Conservation (phyloP, 2,888 invertebrate species). For the Uloborus plumipes region DNA sequence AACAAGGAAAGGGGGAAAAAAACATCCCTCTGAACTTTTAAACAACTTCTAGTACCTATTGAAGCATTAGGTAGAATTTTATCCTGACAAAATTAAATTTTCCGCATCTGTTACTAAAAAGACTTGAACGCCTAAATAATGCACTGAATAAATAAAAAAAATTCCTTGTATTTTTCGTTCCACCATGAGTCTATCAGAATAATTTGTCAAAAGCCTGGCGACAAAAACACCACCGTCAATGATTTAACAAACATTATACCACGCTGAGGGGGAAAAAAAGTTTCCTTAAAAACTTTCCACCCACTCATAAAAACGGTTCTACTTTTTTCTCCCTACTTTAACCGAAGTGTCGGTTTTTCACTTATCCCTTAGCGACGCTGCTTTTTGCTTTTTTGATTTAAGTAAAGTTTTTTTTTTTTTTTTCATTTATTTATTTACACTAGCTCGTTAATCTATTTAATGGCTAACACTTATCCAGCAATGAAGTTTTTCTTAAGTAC, state of each 20-base stretch:
- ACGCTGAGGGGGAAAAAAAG: slow-evolving; percentile 17
- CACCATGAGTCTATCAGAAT: slow-evolving; percentile 40
- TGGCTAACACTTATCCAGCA: slow-evolving; percentile 61
- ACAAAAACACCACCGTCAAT: slow-evolving; percentile 58
- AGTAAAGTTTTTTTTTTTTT: slow-evolving; percentile 44
- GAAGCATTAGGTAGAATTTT: too few species aligned
- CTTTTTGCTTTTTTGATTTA: slow-evolving; percentile 55
- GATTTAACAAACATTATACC: slow-evolving; percentile 59
- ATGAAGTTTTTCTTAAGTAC: slow-evolving; percentile 61
- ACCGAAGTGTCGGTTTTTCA: slow-evolving; percentile 61
- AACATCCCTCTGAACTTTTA: too few species aligned
- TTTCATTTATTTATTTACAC: slow-evolving; percentile 51
- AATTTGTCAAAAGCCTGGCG: slow-evolving; percentile 46
- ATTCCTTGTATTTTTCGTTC: slow-evolving; percentile 9
- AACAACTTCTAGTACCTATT: too few species aligned
- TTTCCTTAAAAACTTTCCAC: slow-evolving; percentile 37
- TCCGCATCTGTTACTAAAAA: too few species aligned
- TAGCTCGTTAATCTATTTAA: slow-evolving; percentile 63
- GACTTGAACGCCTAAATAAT: background rate
- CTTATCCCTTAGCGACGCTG: slow-evolving; percentile 48
- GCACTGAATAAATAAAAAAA: background rate
- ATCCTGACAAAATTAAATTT: too few species aligned
- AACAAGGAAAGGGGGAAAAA: too few species aligned
- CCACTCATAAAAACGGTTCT: slow-evolving; percentile 50
- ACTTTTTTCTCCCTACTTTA: slow-evolving; percentile 8